Evolutionary conservation across 2,888 invertebrate genomes (phyloP).

Genomic region (Zele albiditarsus): DNA sequence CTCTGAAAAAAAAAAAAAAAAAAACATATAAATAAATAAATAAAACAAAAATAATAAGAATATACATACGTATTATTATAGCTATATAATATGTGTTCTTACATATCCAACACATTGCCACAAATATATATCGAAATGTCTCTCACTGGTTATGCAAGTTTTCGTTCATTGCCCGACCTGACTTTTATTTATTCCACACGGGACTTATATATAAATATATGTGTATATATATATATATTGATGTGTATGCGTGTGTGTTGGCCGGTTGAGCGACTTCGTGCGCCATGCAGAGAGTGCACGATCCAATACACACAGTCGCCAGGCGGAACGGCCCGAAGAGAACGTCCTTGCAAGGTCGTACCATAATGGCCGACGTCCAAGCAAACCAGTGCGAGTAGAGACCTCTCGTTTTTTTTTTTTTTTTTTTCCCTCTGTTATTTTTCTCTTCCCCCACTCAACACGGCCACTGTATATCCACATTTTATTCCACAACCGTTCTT

Average conservation of each 20-base stretch:
- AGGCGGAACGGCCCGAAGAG: slow-evolving; percentile 52
- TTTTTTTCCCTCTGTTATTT: slow-evolving; percentile 16
- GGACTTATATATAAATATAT: neutral
- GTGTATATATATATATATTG: neutral
- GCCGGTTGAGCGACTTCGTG: slow-evolving; percentile 46
- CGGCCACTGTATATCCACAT: slow-evolving; percentile 37
- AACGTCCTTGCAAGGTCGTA: slow-evolving; percentile 67
- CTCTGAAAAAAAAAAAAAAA: slow-evolving; percentile 12
- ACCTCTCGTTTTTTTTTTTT: slow-evolving; percentile 24
- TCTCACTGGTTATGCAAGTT: slow-evolving; percentile 59
- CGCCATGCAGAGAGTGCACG: neutral
- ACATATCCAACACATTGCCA: neutral
- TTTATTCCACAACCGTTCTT: slow-evolving; percentile 9
- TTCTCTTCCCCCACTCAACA: slow-evolving; percentile 21
- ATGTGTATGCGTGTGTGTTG: slow-evolving; percentile 18
- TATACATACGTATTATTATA: slow-evolving; percentile 1
- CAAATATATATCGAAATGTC: slow-evolving; percentile 2
- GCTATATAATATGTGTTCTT: neutral
- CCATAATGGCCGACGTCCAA: slow-evolving; percentile 61
- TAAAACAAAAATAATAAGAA: too few relatives aligned
- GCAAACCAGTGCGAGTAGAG: slow-evolving; percentile 31
- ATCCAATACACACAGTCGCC: slow-evolving; percentile 29
- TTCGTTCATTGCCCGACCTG: slow-evolving; percentile 47
- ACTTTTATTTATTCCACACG: slow-evolving; percentile 10
- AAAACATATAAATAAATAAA: neutral